Conservation (phyloP, 2,113 vertebrate species). For the Tachysurus vachellii region DNA sequence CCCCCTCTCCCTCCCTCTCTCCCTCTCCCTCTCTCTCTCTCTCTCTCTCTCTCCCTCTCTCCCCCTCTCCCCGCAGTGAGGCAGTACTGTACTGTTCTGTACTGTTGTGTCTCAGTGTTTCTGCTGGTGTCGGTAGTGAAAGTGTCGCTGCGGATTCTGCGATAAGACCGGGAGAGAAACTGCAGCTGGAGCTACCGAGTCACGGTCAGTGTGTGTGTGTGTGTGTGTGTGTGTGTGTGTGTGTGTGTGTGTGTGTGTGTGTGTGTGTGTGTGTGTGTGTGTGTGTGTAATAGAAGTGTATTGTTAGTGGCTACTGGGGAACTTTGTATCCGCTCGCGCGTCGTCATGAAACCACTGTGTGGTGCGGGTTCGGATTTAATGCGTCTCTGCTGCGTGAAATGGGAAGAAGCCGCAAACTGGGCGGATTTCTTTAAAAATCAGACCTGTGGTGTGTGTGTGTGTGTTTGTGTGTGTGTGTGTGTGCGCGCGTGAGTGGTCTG, state of each 20-base stretch:
- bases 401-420: not conserved
- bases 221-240: not conserved
- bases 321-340: not conserved
- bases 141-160: not conserved
- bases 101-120: not conserved
- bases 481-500: not conserved
- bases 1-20: not conserved
- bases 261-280: not conserved
- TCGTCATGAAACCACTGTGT: not conserved
- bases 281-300: not conserved
- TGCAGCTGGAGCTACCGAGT: not conserved
- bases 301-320: not conserved
- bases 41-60: not conserved
- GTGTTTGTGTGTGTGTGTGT: not conserved
- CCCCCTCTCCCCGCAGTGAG: slow-evolving; percentile 2
- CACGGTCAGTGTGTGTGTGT: not conserved
- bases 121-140: not conserved
- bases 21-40: not conserved
- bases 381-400: not conserved
- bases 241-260: not conserved
- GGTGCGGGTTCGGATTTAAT: not conserved
- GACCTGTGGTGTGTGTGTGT: not conserved
- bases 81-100: not conserved
- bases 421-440: not conserved
- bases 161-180: not conserved